Conservation (phyloP, 1,140 invertebrate genomes). For the Drosophila paulistorum region DNA sequence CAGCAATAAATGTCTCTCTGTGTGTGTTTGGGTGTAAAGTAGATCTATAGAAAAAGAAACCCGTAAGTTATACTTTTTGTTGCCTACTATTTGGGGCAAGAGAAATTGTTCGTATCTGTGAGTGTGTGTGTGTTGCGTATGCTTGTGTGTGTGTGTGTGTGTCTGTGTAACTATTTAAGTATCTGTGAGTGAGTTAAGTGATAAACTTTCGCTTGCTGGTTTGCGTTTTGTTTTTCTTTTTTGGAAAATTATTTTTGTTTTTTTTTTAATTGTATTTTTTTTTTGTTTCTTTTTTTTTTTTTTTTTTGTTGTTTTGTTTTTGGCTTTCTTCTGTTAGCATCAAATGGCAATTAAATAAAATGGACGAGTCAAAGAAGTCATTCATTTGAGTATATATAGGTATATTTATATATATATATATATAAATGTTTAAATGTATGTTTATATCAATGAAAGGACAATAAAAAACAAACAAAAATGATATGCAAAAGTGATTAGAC, state of each 20-base stretch:
- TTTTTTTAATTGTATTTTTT: constrained; percentile 1
- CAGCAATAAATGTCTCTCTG: constrained; percentile 15
- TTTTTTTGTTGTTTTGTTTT: constrained; percentile 40
- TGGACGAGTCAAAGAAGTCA: constrained; percentile 83
- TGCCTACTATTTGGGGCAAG: constrained; percentile 32
- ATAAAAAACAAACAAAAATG: constrained; percentile 14
- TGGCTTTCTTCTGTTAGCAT: constrained; percentile 80
- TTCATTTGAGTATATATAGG: constrained; percentile 71
- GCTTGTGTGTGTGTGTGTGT: constrained; percentile 2
- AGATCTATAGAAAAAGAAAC: constrained; percentile 29
- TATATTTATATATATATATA: constrained; percentile 45
- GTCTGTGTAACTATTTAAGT: constrained; percentile 2
- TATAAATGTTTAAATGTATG: constrained; percentile 37
- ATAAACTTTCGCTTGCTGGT: constrained; percentile 41
- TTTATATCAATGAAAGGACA: constrained; percentile 17
- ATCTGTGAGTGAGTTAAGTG: constrained; percentile 26
- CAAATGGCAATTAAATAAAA: constrained; percentile 81
- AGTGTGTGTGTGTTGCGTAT: constrained; percentile 23
- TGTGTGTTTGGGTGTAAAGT: constrained; percentile 30
- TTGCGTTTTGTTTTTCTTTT: constrained; percentile 47
- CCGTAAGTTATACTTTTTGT: constrained; percentile 29
- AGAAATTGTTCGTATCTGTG: constrained; percentile 19
- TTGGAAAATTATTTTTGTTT: constrained; percentile 45
- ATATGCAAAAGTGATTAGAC: constrained; percentile 22
- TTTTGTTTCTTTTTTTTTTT: constrained; percentile 24